Evolutionary conservation across 1,140 invertebrate species (phyloP).

Genomic region (Contarinia nasturtii): DNA sequence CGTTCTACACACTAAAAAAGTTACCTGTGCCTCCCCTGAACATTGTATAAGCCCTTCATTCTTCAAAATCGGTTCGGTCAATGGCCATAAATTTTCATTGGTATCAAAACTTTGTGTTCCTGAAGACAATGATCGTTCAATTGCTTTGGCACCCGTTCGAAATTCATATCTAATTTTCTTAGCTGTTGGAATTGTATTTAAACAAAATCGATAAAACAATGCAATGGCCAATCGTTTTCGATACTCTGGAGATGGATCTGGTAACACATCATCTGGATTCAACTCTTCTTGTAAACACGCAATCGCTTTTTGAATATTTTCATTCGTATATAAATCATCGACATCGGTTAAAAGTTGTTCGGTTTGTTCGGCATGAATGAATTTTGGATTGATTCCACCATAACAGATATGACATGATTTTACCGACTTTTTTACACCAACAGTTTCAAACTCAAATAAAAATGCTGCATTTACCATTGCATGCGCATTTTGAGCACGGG

Average conservation of each 20-base stretch:
- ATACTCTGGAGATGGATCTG: conserved; percentile 43
- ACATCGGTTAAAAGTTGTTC: conserved; percentile 37
- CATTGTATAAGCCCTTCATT: conserved; percentile 54
- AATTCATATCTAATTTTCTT: conserved; percentile 20
- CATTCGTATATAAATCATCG: conserved; percentile 26
- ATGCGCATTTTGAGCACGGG: conserved; percentile 61
- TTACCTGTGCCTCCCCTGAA: conserved; percentile 49
- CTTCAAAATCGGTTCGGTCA: conserved; percentile 59
- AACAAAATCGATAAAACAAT: conserved; percentile 52
- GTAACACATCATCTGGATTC: conserved; percentile 35
- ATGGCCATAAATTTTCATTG: conserved; percentile 51
- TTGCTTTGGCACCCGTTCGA: conserved; percentile 32
- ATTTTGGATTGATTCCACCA: conserved; percentile 48
- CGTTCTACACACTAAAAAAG: no score
- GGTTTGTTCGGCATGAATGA: conserved; percentile 46
- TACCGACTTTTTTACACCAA: conserved; percentile 26
- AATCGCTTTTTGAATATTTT: conserved; percentile 33
- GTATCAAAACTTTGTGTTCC: conserved; percentile 54
- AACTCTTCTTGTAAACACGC: conserved; percentile 35
- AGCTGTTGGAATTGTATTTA: conserved; percentile 16
- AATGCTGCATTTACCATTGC: conserved; percentile 70
- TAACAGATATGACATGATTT: conserved; percentile 27
- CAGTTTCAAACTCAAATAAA: conserved; percentile 23
- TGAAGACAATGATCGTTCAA: conserved; percentile 41
- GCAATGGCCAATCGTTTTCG: conserved; percentile 37